Evolutionary conservation across 2,113 vertebrate genomes (phyloP).

Genomic region (Tupaia chinensis): DNA sequence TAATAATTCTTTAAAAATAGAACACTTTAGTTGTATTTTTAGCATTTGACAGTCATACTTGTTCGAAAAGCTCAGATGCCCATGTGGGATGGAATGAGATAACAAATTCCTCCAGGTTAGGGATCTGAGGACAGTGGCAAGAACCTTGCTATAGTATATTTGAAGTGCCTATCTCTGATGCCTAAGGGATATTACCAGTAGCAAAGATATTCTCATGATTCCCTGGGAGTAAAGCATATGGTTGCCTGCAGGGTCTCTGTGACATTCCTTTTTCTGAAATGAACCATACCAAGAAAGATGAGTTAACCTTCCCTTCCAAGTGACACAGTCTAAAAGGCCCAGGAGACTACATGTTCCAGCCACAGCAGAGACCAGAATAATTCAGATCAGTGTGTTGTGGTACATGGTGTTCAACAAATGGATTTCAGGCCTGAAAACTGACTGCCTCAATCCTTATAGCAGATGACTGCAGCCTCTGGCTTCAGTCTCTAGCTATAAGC

Average conservation of each 20-base stretch:
- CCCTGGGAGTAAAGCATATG: background rate
- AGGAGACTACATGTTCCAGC: background rate
- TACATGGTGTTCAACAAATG: background rate
- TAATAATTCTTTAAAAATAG: background rate
- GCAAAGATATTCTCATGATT: background rate
- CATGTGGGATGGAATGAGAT: background rate
- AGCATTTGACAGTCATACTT: background rate
- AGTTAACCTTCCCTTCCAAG: slow-evolving; percentile 30
- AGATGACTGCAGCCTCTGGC: background rate
- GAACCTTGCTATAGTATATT: background rate
- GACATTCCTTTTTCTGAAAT: slow-evolving; percentile 14
- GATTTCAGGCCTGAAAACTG: background rate
- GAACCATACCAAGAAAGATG: background rate
- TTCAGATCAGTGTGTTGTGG: background rate
- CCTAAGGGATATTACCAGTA: background rate
- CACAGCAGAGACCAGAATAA: background rate
- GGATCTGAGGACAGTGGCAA: background rate
- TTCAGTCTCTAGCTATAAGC: background rate
- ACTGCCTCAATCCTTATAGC: background rate
- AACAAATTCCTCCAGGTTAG: background rate
- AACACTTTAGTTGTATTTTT: background rate
- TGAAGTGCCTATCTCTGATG: background rate
- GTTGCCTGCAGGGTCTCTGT: background rate
- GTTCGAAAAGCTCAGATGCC: background rate
- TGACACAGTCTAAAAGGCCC: background rate